Evolutionary conservation across 2,113 vertebrate species (phyloP), one percentile per base, ranked within the genome.

Genomic region (Thinocorus orbignyianus): DNA sequence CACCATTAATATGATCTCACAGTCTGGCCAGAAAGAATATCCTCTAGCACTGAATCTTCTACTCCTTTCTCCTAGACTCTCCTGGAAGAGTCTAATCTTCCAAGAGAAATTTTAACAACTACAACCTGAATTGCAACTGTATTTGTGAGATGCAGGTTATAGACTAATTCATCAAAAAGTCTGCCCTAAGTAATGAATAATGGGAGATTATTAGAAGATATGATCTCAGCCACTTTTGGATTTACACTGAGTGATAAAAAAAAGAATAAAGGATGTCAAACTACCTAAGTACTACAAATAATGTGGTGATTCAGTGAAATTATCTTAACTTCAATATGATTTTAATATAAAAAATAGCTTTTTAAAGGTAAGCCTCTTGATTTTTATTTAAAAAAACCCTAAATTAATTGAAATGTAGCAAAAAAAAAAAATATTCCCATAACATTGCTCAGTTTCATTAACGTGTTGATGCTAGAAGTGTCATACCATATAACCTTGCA

Each of bases 181-280:
- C 46, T 73, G 30, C 48, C 68, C 54, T 82, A 92, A 90, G 64
- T 81, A 96, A 94, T 88, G 92, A 93, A 93, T 91, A 86, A 60
- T 66, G 6, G n/a, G 62, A 93, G 78, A 88, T 86, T 90, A 77
- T 88, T 93, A 83, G 85, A 90, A 93, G 71, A 58, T 69, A 94
- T 94, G 88, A 86, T 95, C 82, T 94, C 92, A 94, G 44, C 25
- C 85, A 92, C 88, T 94, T 94, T 92, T 78, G 71, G 26, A 93
- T 92, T 93, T 96, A 81, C 46, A 68, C 19, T 41, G 49, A 88
- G 12, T 28, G 44, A 80, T 81, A 54, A 90, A 80, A 84, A 81
- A 93, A 88, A 93, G 65, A 93, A 86, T 46, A 86, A 74, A 78
- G 37, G 4, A 55, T 83, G 74, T 85, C 73, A 86, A 54, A 94